Conservation (phyloP, 2,113 vertebrate species). For the Pionites leucogaster region DNA sequence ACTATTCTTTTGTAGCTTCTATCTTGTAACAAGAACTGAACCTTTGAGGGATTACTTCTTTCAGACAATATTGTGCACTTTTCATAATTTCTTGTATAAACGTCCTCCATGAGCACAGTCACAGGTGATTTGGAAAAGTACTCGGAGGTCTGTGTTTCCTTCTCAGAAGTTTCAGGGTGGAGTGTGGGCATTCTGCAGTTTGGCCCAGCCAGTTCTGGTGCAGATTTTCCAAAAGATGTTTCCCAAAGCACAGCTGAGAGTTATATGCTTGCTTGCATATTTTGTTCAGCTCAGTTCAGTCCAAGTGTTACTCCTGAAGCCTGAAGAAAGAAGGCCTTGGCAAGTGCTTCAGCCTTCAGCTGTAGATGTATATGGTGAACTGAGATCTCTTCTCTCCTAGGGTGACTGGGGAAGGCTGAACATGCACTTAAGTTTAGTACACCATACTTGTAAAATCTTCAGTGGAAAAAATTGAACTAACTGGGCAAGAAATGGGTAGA, state of each 20-base stretch:
- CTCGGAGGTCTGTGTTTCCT: not conserved
- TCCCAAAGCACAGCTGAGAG: not conserved
- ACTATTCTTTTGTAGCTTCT: not conserved
- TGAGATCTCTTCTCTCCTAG: not conserved
- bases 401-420: not conserved
- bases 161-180: not conserved
- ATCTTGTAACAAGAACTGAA: not conserved
- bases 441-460: not conserved
- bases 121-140: not conserved
- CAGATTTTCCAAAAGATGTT: not conserved
- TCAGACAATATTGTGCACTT: not conserved
- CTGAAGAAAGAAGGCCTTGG: not conserved
- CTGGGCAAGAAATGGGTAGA: not conserved
- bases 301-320: not conserved
- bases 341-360: not conserved
- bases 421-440: not conserved
- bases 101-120: not conserved
- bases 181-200: not conserved
- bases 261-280: not conserved
- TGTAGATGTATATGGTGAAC: not conserved
- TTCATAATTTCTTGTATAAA: slow-evolving; percentile 28
- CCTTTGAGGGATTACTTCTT: slow-evolving; percentile 4
- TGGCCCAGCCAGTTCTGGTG: not conserved
- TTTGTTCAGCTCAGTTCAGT: not conserved
- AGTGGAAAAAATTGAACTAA: not conserved